phyloP scores from a whole-genome alignment of 2,888 invertebrate genomes.

The Drosophila formosana region DNA sequence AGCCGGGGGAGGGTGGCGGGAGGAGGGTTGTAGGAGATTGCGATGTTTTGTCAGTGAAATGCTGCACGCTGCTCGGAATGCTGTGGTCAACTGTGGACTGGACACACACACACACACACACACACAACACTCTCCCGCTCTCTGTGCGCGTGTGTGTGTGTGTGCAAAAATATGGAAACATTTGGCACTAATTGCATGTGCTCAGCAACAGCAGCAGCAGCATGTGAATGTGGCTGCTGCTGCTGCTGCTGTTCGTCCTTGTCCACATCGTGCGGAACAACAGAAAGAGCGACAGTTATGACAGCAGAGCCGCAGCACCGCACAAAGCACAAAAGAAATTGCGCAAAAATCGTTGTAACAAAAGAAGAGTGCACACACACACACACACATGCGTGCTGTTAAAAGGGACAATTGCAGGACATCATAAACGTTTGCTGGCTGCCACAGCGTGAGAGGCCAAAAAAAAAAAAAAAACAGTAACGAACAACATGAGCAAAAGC shows the following conservation, averaged over 20 bases:
- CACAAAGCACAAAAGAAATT: conserved; percentile 76
- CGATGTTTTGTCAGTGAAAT: conserved; percentile 71
- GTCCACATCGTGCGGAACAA: conserved; percentile 50
- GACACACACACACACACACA: conserved; percentile 23
- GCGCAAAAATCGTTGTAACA: conserved; percentile 80
- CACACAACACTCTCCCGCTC: conserved; percentile 8
- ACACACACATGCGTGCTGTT: conserved; percentile 52
- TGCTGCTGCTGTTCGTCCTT: conserved; percentile 20
- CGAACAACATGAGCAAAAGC: conserved; percentile 2
- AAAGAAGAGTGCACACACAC: conserved; percentile 70
- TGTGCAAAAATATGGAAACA: conserved; percentile 82
- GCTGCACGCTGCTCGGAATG: conserved; percentile 65
- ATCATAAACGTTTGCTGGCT: conserved; percentile 71
- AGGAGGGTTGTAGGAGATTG: conserved; percentile 32
- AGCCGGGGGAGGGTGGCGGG: neutral
- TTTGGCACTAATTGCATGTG: conserved; percentile 84
- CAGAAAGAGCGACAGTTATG: conserved; percentile 77
- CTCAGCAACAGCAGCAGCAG: conserved; percentile 51
- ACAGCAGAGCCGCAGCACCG: conserved; percentile 69
- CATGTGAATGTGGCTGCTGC: conserved; percentile 28
- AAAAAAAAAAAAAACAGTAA: conserved; percentile 20
- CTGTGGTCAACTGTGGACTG: conserved; percentile 70
- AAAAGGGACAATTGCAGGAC: conserved; percentile 78
- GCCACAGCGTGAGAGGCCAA: conserved; percentile 38
- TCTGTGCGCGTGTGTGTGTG: conserved; percentile 18